A percentile compares a stretch with the other conserved stretches of the same genome.
phyloP scores from a whole-genome alignment of 2,113 vertebrate genomes.

The Hystrix cristata region DNA sequence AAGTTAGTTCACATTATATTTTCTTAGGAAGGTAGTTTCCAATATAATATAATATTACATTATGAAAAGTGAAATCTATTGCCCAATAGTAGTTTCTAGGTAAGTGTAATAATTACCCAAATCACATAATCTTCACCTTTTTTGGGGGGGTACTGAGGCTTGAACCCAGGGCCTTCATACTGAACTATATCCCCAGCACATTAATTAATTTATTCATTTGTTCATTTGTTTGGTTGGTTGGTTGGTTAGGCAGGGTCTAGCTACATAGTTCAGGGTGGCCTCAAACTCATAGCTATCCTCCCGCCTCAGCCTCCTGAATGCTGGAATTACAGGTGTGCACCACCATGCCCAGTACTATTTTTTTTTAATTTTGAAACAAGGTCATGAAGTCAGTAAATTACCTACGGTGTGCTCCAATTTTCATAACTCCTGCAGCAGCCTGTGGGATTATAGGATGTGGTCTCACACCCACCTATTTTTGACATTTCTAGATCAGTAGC shows the following conservation, averaged over 20 bases:
- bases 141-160: background rate
- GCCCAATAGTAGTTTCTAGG: background rate
- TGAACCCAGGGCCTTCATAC: background rate
- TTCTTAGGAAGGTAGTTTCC: background rate
- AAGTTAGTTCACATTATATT: slow-evolving; percentile 2
- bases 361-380: background rate
- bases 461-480: background rate
- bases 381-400: background rate
- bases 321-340: background rate
- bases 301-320: background rate
- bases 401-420: background rate
- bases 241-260: background rate
- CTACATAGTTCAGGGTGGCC: background rate
- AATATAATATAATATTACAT: background rate
- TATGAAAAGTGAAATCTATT: background rate
- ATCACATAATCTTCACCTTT: background rate
- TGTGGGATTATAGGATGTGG: background rate
- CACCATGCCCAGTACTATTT: background rate
- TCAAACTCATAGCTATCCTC: background rate
- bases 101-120: background rate
- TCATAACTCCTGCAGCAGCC: background rate
- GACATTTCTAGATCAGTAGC: background rate
- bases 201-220: background rate
- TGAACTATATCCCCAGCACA: background rate
- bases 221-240: too few species aligned